Percentiles rank a stretch among this genome's conserved stretches.
These are phyloP conservation scores for Neomorphus geoffroyi DNA, from an alignment of 2,797 vertebrate genomes.

Conservation along the genomic window DNA sequence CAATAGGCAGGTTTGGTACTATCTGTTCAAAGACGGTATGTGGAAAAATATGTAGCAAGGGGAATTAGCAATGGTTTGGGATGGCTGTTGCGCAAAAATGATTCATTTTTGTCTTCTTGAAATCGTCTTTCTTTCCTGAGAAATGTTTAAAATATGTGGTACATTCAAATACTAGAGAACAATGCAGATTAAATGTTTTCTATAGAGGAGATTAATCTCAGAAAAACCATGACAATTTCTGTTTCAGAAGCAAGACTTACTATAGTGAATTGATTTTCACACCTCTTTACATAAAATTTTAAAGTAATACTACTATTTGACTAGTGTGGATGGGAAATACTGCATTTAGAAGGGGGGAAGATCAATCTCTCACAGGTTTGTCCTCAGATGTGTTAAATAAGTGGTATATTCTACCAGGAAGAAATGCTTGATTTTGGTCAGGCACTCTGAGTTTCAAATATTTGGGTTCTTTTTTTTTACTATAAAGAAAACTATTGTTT, in stretches of 20 bases:
- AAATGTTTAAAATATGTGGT: background rate
- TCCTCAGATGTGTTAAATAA: background rate
- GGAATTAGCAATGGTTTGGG: background rate
- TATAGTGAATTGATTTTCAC: background rate
- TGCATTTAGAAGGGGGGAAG: background rate
- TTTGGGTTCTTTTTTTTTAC: background rate
- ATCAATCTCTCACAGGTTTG: background rate
- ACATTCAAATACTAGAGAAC: background rate
- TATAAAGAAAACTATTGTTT: background rate
- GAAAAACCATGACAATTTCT: background rate
- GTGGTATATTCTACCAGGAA: background rate
- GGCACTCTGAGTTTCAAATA: background rate
- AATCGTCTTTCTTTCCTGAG: background rate
- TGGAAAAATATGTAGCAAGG: background rate
- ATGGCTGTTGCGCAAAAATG: background rate
- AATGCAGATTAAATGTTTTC: background rate
- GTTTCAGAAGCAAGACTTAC: background rate
- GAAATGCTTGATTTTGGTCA: background rate
- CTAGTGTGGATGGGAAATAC: background rate
- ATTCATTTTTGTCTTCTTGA: background rate
- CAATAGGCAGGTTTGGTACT: background rate
- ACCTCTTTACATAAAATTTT: background rate
- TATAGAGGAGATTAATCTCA: background rate
- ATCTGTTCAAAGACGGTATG: background rate
- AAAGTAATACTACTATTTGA: background rate